phyloP scores from a whole-genome alignment of 2,888 invertebrate genomes.

The Lapara coniferarum region DNA sequence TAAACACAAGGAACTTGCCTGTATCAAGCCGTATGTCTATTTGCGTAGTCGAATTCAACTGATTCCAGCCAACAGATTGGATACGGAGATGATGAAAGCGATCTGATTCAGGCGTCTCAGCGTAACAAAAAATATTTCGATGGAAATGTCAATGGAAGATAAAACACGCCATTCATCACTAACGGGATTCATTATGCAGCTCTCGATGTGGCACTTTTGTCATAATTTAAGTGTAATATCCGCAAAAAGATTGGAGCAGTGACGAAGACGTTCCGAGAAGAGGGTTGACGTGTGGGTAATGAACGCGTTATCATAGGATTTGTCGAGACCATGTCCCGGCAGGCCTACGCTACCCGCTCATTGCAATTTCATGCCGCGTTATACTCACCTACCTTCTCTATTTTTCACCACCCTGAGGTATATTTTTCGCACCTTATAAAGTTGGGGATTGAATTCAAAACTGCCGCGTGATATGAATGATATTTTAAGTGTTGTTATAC shows the following conservation, averaged over 20 bases:
- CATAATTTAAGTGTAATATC: conserved; percentile 80
- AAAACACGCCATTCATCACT: conserved; percentile 68
- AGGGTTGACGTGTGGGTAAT: conserved; percentile 80
- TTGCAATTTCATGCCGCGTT: conserved; percentile 63
- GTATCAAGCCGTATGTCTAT: too few relatives aligned
- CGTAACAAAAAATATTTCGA: conserved; percentile 11
- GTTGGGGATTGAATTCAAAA: conserved; percentile 10
- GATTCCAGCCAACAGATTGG: background rate
- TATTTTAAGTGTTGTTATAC: too few relatives aligned
- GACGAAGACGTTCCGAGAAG: conserved; percentile 71
- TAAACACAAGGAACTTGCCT: too few relatives aligned
- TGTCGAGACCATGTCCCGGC: conserved; percentile 49
- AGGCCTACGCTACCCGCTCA: conserved; percentile 42
- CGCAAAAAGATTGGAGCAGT: conserved; percentile 77
- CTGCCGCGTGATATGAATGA: background rate
- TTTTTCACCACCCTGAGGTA: conserved; percentile 45
- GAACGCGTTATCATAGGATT: conserved; percentile 74
- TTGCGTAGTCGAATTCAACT: background rate
- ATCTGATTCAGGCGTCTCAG: background rate
- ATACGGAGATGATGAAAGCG: background rate
- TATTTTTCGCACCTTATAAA: conserved; percentile 1
- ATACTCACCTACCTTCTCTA: conserved; percentile 48
- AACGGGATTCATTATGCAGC: conserved; percentile 65
- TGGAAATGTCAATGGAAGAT: conserved; percentile 35
- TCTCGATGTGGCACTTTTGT: conserved; percentile 67